Evolutionary conservation across 2,888 invertebrate species (phyloP).

Genomic region (Tinea semifulvella): DNA sequence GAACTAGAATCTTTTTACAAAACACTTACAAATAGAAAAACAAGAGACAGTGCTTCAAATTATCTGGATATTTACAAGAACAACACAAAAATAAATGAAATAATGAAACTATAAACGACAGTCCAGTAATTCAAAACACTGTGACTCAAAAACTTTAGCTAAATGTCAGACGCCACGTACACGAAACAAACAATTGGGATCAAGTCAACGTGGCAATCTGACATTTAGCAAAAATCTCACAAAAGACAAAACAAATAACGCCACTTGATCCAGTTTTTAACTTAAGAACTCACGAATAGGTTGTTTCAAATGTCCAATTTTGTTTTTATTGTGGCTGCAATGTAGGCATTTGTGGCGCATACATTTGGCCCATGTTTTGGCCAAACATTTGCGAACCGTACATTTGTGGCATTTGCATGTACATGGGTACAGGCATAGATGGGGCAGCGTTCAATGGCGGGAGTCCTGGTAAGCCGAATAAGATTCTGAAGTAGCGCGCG

Average conservation of each 20-base stretch:
- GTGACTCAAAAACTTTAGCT: slow-evolving; percentile 37
- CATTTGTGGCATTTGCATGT: slow-evolving; percentile 42
- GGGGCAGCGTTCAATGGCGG: slow-evolving; percentile 46
- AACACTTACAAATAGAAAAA: slow-evolving; percentile 1
- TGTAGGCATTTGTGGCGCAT: slow-evolving; percentile 30
- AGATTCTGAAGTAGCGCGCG: slow-evolving; percentile 61
- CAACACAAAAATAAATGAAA: slow-evolving; percentile 18
- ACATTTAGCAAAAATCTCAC: slow-evolving; percentile 46
- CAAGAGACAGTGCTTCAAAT: slow-evolving; percentile 37
- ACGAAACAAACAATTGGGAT: slow-evolving; percentile 25
- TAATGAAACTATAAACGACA: slow-evolving; percentile 23
- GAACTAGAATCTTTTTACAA: slow-evolving; percentile 27
- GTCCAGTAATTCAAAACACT: slow-evolving; percentile 48
- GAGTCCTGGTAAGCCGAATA: slow-evolving; percentile 51
- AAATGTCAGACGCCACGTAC: slow-evolving; percentile 60
- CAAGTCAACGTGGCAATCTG: slow-evolving; percentile 57
- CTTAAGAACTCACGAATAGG: slow-evolving; percentile 19
- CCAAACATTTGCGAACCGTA: slow-evolving; percentile 26
- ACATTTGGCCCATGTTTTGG: slow-evolving; percentile 22
- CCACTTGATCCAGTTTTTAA: slow-evolving; percentile 48
- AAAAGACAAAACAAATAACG: slow-evolving; percentile 29
- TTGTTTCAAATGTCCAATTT: slow-evolving; percentile 48
- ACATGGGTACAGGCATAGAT: slow-evolving; percentile 57
- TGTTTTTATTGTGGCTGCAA: slow-evolving; percentile 34
- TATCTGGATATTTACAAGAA: slow-evolving; percentile 27